phyloP scores from a whole-genome alignment of 2,888 invertebrate species.

The Abscondita cerata region DNA sequence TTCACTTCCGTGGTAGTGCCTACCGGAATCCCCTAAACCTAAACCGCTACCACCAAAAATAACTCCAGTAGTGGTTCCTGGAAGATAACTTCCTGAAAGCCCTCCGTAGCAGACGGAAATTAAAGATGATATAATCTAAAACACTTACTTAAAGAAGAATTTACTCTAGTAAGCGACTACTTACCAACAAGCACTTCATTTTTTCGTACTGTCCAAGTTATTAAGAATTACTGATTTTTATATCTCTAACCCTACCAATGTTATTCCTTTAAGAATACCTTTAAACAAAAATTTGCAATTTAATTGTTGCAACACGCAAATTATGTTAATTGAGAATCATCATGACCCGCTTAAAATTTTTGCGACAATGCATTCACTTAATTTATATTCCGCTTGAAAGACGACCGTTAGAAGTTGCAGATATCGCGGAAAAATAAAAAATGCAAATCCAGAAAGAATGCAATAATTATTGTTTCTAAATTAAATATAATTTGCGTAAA shows the following conservation, averaged over 20 bases:
- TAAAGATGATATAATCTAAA: not conserved
- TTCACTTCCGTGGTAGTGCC: not conserved
- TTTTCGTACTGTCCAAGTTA: not conserved
- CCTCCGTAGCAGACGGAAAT: not conserved
- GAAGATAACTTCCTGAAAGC: conserved; percentile 2
- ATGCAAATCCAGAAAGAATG: no score
- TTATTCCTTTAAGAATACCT: not conserved
- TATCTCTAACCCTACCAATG: not conserved
- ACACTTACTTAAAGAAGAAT: not conserved
- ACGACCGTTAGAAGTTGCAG: not conserved
- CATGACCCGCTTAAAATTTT: not conserved
- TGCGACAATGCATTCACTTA: conserved; percentile 3
- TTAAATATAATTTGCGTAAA: no score
- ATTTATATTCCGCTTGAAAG: not conserved
- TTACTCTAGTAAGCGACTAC: not conserved
- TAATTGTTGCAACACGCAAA: not conserved
- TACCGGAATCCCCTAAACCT: not conserved
- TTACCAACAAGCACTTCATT: conserved; percentile 3
- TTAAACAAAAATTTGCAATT: not conserved
- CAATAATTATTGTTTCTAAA: no score
- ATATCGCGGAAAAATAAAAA: no score
- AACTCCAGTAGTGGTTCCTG: not conserved
- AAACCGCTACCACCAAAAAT: not conserved
- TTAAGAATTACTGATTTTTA: not conserved
- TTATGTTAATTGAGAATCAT: not conserved